Evolutionary conservation across 2,797 vertebrate genomes (phyloP).

Genomic region (Morelia viridis): DNA sequence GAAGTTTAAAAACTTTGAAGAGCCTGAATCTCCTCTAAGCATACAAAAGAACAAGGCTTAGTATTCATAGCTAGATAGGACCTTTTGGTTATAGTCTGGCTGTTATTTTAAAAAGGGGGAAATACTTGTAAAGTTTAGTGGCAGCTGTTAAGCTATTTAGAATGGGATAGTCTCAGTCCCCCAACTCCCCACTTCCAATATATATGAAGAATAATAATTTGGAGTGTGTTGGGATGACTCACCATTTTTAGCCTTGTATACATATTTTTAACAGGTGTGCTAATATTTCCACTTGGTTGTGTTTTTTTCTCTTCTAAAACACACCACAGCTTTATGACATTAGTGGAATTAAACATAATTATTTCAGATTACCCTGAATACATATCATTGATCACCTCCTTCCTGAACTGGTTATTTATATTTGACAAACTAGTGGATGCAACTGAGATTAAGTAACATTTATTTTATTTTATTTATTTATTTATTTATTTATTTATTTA

Average conservation of each 20-base stretch:
- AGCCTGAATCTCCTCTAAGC: not conserved
- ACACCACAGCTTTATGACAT: slow-evolving; percentile 2
- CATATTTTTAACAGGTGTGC: slow-evolving; percentile 36
- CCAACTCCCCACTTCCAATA: not conserved
- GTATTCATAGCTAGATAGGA: not conserved
- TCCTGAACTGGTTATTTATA: slow-evolving; percentile 27
- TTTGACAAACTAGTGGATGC: slow-evolving; percentile 11
- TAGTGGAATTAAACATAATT: slow-evolving; percentile 33
- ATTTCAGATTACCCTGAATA: slow-evolving; percentile 40
- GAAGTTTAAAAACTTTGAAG: not conserved
- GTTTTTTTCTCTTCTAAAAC: slow-evolving; percentile 53
- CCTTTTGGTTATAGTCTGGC: not conserved
- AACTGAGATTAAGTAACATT: slow-evolving; percentile 21
- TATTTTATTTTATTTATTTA: no score
- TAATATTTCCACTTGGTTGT: slow-evolving; percentile 50
- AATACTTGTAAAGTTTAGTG: not conserved
- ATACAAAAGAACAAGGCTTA: not conserved
- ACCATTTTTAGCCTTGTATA: slow-evolving; percentile 26
- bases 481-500: no score
- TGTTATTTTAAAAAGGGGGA: not conserved
- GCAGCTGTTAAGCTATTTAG: not conserved
- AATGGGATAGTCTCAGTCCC: not conserved
- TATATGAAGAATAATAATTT: not conserved
- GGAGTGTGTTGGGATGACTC: slow-evolving; percentile 14
- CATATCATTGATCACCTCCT: slow-evolving; percentile 13